A percentile compares a stretch with the other conserved stretches of the same genome.
Conservation (phyloP, 2,888 invertebrate species). For the Erebia epiphron region DNA sequence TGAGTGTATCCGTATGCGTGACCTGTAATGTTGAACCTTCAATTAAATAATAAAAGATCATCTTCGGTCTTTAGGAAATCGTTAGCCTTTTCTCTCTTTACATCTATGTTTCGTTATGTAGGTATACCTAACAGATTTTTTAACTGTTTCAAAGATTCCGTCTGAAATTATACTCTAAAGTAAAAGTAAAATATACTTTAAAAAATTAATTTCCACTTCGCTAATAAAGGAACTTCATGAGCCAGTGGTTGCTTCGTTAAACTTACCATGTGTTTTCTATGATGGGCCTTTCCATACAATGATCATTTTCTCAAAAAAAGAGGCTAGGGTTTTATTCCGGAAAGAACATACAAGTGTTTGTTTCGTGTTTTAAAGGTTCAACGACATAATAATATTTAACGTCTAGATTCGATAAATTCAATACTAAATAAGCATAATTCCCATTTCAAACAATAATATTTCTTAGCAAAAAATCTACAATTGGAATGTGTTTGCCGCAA, state of each 20-base stretch:
- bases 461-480: constrained; percentile 2
- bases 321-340: too few species aligned
- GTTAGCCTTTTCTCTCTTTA: not conserved
- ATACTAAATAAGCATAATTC: not conserved
- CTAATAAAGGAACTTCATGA: not conserved
- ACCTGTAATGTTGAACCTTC: constrained; percentile 23
- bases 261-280: too few species aligned
- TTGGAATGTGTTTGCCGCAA: constrained; percentile 20
- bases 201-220: not conserved
- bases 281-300: too few species aligned
- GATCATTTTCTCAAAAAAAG: too few species aligned
- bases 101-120: not conserved
- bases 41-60: constrained; percentile 13
- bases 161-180: not conserved
- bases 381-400: too few species aligned
- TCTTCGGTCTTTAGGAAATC: constrained; percentile 20
- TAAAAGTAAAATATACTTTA: too few species aligned
- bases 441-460: constrained; percentile 1
- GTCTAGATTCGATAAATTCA: not conserved
- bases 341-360: too few species aligned
- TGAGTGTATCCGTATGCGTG: constrained; percentile 20
- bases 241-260: too few species aligned
- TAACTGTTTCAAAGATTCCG: not conserved
- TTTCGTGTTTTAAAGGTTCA: too few species aligned
- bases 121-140: not conserved